Evolutionary conservation across 2,888 invertebrate genomes (phyloP), one percentile per base, ranked within the genome.

Genomic region (Lamellibrachia satsuma): DNA sequence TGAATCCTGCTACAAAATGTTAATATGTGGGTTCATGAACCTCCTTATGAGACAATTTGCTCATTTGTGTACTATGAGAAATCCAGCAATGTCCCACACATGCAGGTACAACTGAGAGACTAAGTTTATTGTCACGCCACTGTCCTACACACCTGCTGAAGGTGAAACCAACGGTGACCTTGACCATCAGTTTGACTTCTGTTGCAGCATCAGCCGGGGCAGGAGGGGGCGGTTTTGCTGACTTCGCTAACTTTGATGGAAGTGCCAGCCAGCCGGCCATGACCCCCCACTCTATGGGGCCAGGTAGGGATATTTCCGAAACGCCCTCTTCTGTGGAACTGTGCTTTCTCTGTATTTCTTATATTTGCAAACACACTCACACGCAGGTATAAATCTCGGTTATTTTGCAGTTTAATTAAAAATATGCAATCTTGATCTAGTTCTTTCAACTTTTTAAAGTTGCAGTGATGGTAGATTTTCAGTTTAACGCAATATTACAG

Each of bases 221-320:
- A 11, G 91, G 94, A 93, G 93, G 94, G 93, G 95, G 95, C 93
- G 96, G 96, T 60, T 96, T 96, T 96, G 96, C 97, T 90, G 96
- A 97, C 94, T 97, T 97, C 95, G 96, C 96, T 93, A 95, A 95
- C 93, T 95, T 95, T 52, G 27, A 57, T 90, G 22, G 51, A 15
- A 52, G 91, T 15, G 15, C 15, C 15, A 91, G 52, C 9, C 93
- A 93, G 92, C 92, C 75, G 22, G 75, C 75, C 75, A 75, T 75
- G 75, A 2, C 75, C 75, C 22, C 75, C 51, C 91, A 91, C 7
- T 2, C 91, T 27, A 91, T 52, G 52, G 52, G 27, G 11, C 52
- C 91, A 52, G 91, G 91, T 52, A 91, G 91, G 51, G 91, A 15
- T 9, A 51, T 39, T 91, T 51, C 91, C 6, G 27, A 51, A 27